phyloP scores from a whole-genome alignment of 2,888 invertebrate genomes.

The Nymphalis polychloros region DNA sequence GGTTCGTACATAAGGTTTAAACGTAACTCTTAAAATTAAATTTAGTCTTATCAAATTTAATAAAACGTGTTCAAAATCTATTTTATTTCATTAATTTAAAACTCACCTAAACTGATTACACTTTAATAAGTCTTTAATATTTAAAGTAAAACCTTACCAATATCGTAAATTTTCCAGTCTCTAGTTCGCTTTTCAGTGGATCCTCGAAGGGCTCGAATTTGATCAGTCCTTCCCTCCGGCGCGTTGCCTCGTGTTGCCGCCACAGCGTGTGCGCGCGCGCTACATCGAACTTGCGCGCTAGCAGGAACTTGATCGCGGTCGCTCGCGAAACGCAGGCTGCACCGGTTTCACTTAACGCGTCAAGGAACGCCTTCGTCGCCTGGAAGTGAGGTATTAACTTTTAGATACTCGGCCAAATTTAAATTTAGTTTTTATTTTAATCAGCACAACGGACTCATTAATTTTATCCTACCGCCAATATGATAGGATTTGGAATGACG shows the following conservation, averaged over 20 bases:
- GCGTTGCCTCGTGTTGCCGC: slow-evolving; percentile 94
- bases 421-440: no score
- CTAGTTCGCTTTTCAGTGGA: slow-evolving; percentile 91
- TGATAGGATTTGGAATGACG: no score
- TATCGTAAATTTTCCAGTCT: slow-evolving; percentile 93
- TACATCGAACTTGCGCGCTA: slow-evolving; percentile 97
- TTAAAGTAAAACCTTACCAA: not conserved
- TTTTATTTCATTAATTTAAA: not conserved
- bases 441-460: no score
- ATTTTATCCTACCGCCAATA: no score
- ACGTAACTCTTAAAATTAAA: no score
- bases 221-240: slow-evolving; percentile 92
- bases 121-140: not conserved
- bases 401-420: not conserved
- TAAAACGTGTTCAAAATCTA: no score
- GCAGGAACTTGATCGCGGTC: slow-evolving; percentile 95
- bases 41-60: no score
- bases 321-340: slow-evolving; percentile 86
- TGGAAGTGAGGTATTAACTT: slow-evolving; percentile 57
- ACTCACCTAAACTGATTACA: not conserved
- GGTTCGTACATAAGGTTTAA: no score
- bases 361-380: slow-evolving; percentile 91
- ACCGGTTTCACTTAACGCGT: slow-evolving; percentile 85
- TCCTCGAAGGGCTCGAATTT: slow-evolving; percentile 91
- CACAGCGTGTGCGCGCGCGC: slow-evolving; percentile 94